Conservation (phyloP, 2,888 invertebrate genomes). For the Cantharis rufa region DNA sequence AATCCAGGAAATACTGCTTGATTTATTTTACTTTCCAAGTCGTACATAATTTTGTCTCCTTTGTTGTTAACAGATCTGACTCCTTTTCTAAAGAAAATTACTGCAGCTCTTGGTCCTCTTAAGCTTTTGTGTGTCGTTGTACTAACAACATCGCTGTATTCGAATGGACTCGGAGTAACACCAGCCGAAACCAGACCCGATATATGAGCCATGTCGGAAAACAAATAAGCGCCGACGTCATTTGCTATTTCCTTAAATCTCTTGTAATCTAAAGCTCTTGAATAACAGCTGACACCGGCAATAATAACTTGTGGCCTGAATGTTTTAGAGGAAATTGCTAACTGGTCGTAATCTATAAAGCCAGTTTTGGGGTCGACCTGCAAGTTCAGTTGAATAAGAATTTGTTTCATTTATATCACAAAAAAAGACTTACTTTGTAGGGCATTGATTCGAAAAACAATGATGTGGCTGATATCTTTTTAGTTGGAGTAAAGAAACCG, state of each 20-base stretch:
- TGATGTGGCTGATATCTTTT: constrained; percentile 95
- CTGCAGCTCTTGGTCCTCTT: constrained; percentile 83
- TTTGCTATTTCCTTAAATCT: constrained; percentile 84
- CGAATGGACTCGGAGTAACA: constrained; percentile 87
- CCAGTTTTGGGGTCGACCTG: constrained; percentile 76
- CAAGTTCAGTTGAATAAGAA: background rate
- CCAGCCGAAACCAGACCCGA: constrained; percentile 90
- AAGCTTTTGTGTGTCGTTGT: constrained; percentile 96
- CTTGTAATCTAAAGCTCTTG: constrained; percentile 89
- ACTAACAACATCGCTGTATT: constrained; percentile 88
- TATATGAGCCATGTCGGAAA: constrained; percentile 97
- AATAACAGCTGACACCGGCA: constrained; percentile 93
- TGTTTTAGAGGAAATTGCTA: constrained; percentile 78
- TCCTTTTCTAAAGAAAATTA: constrained; percentile 93
- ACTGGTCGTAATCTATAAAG: constrained; percentile 88
- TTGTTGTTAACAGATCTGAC: constrained; percentile 76
- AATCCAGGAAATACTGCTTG: constrained; percentile 90
- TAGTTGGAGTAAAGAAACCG: constrained; percentile 86
- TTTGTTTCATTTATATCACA: background rate
- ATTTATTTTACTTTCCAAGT: constrained; percentile 87
- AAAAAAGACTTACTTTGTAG: constrained; percentile 72
- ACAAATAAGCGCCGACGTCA: constrained; percentile 81
- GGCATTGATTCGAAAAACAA: constrained; percentile 99
- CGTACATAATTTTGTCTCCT: constrained; percentile 85
- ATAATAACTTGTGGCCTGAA: constrained; percentile 93